Evolutionary conservation across 2,113 vertebrate species (phyloP).

Genomic region (Oenanthe melanoleuca): DNA sequence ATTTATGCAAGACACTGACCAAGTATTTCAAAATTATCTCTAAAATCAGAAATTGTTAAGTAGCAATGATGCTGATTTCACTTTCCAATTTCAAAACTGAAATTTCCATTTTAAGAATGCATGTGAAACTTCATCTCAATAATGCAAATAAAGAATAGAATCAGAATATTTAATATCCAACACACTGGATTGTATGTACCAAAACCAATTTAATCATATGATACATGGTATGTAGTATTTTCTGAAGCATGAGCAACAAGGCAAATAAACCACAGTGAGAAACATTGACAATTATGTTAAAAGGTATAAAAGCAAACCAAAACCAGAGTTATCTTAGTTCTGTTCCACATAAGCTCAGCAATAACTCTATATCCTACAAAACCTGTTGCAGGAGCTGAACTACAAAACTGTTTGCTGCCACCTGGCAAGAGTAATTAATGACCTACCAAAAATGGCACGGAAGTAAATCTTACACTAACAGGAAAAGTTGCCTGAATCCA

Average conservation of each 20-base stretch:
- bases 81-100: not conserved
- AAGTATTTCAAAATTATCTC: not conserved
- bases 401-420: not conserved
- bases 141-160: not conserved
- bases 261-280: not conserved
- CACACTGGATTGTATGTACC: not conserved
- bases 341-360: not conserved
- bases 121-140: not conserved
- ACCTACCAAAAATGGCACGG: not conserved
- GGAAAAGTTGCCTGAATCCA: constrained; percentile 27
- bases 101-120: not conserved
- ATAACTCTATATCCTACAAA: not conserved
- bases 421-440: constrained; percentile 20
- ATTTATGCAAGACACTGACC: not conserved
- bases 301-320: not conserved
- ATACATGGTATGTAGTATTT: not conserved
- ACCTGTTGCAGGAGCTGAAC: constrained; percentile 23
- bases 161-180: not conserved
- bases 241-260: not conserved
- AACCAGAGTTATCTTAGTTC: not conserved
- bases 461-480: constrained; percentile 21
- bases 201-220: not conserved
- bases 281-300: not conserved
- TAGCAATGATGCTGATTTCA: not conserved
- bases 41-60: not conserved